A percentile compares a stretch with the other conserved stretches of the same genome.
Conservation (phyloP, 23 tunicate species). For the Trididemnum clinides region DNA sequence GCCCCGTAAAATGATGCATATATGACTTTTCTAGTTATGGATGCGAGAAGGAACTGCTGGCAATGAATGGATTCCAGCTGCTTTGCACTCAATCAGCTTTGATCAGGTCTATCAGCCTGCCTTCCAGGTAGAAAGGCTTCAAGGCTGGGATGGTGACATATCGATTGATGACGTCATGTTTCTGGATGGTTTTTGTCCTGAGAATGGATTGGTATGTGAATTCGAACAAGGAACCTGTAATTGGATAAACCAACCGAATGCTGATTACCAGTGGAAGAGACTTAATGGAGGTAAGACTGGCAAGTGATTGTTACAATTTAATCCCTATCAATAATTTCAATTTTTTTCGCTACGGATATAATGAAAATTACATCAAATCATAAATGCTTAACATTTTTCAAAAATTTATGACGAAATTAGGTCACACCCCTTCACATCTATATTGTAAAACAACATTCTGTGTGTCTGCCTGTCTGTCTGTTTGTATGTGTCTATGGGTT, state of each 20-base stretch:
- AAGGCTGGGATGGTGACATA: conserved; percentile 85
- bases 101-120: conserved; percentile 29
- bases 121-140: conserved; percentile 37
- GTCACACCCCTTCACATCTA: too few relatives aligned
- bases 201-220: conserved; percentile 41
- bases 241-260: conserved; percentile 48
- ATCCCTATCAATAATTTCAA: too few relatives aligned
- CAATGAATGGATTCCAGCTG: conserved; percentile 60
- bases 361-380: too few relatives aligned
- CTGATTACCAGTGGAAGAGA: conserved; percentile 69
- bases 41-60: conserved; percentile 34
- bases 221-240: conserved; percentile 75
- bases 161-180: conserved; percentile 83
- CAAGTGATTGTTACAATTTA: too few relatives aligned
- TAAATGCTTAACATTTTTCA: too few relatives aligned
- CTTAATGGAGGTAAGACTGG: conserved; percentile 16
- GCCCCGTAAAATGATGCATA: too few relatives aligned
- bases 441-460: too few relatives aligned
- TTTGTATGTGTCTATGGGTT: too few relatives aligned
- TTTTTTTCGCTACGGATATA: too few relatives aligned
- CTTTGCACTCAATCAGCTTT: conserved; percentile 37
- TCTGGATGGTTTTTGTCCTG: conserved; percentile 83
- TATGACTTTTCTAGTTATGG: conserved; percentile 85
- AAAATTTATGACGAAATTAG: too few relatives aligned
- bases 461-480: too few relatives aligned